These are phyloP conservation scores for Eriocheir sinensis DNA, from an alignment of 1,140 invertebrate genomes.

Conservation along the genomic window DNA sequence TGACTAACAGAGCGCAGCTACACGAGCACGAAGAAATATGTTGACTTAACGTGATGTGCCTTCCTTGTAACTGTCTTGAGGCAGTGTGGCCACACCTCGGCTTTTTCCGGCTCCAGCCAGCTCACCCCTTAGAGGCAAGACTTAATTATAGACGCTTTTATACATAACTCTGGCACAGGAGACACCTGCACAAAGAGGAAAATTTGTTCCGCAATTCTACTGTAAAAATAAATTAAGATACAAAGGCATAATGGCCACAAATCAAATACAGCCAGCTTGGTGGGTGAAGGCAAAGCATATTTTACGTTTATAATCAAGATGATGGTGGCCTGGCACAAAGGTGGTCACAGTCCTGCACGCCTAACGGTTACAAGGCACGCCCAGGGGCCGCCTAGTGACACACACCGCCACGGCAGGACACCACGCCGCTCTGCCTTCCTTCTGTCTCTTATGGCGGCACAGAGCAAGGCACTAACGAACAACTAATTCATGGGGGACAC, in stretches of 20 bases:
- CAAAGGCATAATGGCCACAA: background rate
- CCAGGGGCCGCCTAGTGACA: too few species aligned
- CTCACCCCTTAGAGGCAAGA: background rate
- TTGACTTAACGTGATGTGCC: too few species aligned
- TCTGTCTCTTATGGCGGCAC: too few species aligned
- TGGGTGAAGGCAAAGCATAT: background rate
- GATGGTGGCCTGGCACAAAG: background rate
- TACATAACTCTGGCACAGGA: background rate
- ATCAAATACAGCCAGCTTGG: background rate
- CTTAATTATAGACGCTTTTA: background rate
- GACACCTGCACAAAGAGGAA: background rate
- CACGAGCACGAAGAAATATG: too few species aligned
- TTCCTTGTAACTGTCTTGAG: background rate
- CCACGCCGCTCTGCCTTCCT: too few species aligned
- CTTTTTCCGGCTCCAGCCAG: background rate
- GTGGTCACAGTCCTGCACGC: background rate
- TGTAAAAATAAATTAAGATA: background rate
- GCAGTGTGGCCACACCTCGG: background rate
- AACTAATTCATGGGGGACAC: too few species aligned
- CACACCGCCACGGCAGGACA: too few species aligned
- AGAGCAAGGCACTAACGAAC: too few species aligned
- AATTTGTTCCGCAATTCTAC: background rate
- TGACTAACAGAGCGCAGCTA: too few species aligned
- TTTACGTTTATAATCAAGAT: background rate
- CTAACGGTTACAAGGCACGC: background rate